Percentiles rank a stretch among this genome's conserved stretches.
These are phyloP conservation scores for Sinocyclocheilus grahami DNA, from an alignment of 2,113 vertebrate species.

Conservation along the genomic window DNA sequence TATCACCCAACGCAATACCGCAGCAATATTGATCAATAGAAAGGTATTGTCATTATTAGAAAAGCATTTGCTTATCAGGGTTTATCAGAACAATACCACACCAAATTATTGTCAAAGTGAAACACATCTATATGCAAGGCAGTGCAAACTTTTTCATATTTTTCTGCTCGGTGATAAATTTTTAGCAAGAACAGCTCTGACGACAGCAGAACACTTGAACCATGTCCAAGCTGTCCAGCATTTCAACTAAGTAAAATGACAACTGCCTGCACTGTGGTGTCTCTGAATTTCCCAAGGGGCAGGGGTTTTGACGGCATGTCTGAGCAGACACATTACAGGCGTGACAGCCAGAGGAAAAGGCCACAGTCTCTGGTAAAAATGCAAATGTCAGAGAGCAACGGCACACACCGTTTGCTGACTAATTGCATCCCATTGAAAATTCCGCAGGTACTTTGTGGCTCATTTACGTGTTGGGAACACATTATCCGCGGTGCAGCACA, in stretches of 20 bases:
- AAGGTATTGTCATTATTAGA: conserved; percentile 64
- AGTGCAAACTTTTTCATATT: conserved; percentile 55
- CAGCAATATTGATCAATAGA: conserved; percentile 8
- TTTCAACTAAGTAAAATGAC: conserved; percentile 56
- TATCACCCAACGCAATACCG: conserved; percentile 1
- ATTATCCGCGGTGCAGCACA: conserved; percentile 6
- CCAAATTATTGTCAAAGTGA: not conserved
- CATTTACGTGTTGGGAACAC: conserved; percentile 41
- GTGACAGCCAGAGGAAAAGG: conserved; percentile 42
- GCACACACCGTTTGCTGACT: conserved; percentile 40
- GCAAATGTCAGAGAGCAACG: conserved; percentile 34
- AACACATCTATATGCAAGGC: not conserved
- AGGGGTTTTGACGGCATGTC: conserved; percentile 41
- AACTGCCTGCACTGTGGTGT: conserved; percentile 32
- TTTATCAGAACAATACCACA: not conserved
- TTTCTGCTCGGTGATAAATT: conserved; percentile 65
- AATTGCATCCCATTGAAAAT: conserved; percentile 41
- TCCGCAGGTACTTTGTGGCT: conserved; percentile 38
- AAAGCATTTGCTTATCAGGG: not conserved
- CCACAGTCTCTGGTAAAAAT: conserved; percentile 32
- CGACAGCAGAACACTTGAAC: conserved; percentile 75
- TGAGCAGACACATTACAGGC: conserved; percentile 37
- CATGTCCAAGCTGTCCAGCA: conserved; percentile 72
- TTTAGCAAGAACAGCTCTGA: conserved; percentile 66
- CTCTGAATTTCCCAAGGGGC: conserved; percentile 18